These are phyloP conservation scores for Elegia similella DNA, from an alignment of 2,888 invertebrate species.

Conservation along the genomic window DNA sequence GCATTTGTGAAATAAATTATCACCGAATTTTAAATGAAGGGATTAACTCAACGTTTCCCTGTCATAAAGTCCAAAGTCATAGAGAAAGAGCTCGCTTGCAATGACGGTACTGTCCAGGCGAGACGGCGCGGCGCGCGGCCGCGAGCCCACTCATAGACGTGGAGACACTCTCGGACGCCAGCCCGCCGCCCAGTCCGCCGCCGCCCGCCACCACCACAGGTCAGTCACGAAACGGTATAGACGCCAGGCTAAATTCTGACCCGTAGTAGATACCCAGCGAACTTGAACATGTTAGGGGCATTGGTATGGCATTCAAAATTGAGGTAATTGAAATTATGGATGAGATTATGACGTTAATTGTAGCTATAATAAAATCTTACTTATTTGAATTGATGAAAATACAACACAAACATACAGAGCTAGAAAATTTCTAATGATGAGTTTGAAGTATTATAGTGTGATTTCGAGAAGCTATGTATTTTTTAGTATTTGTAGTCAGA, in stretches of 20 bases:
- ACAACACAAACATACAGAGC: no score
- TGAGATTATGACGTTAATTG: no score
- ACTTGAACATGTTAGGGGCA: neutral
- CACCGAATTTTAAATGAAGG: no score
- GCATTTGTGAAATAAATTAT: no score
- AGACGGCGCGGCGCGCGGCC: conserved; percentile 83
- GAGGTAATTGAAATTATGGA: no score
- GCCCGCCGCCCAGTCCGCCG: conserved; percentile 77
- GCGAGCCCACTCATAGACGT: conserved; percentile 86
- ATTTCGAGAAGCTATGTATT: no score
- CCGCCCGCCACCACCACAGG: conserved; percentile 59
- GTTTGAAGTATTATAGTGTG: no score
- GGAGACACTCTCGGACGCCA: conserved; percentile 84
- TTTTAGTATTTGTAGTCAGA: no score
- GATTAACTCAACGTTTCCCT: no score
- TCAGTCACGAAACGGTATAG: conserved; percentile 78
- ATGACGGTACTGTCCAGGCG: conserved; percentile 68
- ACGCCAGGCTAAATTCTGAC: conserved; percentile 29
- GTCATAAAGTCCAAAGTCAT: conserved; percentile 2
- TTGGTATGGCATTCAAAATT: neutral
- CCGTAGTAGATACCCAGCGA: neutral
- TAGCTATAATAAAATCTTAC: no score
- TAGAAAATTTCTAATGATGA: no score
- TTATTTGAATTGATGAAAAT: no score
- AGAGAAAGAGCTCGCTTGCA: conserved; percentile 3